A percentile compares a stretch with the other conserved stretches of the same genome.
Evolutionary conservation across 2,797 vertebrate genomes (phyloP).

Genomic region (Gadopsis bispinosus): DNA sequence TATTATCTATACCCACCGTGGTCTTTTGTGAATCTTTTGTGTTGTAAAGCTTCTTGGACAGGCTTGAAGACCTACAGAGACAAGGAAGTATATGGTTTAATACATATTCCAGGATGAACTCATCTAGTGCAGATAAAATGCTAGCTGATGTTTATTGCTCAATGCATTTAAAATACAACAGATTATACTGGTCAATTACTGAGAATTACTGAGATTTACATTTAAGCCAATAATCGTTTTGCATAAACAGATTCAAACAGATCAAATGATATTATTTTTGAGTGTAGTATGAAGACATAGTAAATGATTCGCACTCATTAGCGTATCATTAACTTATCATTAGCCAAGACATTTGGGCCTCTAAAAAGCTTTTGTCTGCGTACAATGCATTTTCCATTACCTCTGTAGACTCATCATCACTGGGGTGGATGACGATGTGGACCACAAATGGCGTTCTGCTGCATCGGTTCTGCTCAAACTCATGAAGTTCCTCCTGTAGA

Average conservation of each 20-base stretch:
- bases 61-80: constrained; percentile 55
- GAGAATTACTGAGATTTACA: too few species aligned
- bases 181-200: not conserved
- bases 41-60: constrained; percentile 21
- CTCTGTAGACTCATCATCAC: constrained; percentile 23
- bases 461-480: constrained; percentile 29
- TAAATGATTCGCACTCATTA: not conserved
- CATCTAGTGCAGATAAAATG: not conserved
- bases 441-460: constrained; percentile 42
- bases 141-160: not conserved
- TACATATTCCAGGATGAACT: not conserved
- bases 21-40: constrained; percentile 5
- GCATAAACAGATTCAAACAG: not conserved
- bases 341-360: not conserved
- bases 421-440: constrained; percentile 53
- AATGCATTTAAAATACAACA: not conserved
- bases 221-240: not conserved
- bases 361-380: not conserved
- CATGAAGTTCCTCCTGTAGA: constrained; percentile 57
- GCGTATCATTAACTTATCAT: too few species aligned
- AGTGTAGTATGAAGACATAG: not conserved
- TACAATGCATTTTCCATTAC: constrained; percentile 36
- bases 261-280: not conserved
- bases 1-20: constrained; percentile 51
- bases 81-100: constrained; percentile 3